These are phyloP conservation scores for Sterna hirundo DNA, from an alignment of 2,113 vertebrate genomes.

Conservation along the genomic window DNA sequence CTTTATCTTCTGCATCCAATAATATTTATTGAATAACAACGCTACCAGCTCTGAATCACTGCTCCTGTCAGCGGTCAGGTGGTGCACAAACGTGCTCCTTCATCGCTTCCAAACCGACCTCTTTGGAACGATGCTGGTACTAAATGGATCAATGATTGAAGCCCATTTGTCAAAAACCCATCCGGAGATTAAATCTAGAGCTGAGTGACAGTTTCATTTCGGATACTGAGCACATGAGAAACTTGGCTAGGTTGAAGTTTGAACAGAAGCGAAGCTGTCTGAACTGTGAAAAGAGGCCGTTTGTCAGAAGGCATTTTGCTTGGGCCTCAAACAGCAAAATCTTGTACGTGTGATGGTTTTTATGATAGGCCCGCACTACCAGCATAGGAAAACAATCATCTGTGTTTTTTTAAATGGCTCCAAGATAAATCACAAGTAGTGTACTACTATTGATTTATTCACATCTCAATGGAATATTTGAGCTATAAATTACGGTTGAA, in stretches of 20 bases:
- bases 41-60: slow-evolving; percentile 26
- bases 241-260: not conserved
- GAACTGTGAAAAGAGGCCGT: not conserved
- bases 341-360: not conserved
- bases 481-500: slow-evolving; percentile 4
- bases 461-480: slow-evolving; percentile 49
- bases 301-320: slow-evolving; percentile 40
- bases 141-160: not conserved
- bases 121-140: not conserved
- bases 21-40: not conserved
- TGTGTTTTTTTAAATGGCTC: not conserved
- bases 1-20: not conserved
- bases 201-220: slow-evolving; percentile 2
- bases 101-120: not conserved
- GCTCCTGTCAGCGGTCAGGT: not conserved
- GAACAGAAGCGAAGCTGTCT: slow-evolving; percentile 22
- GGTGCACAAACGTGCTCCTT: not conserved
- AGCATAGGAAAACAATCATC: slow-evolving; percentile 28
- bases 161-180: not conserved
- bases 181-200: not conserved
- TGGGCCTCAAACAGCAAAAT: not conserved
- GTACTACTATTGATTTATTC: slow-evolving; percentile 59
- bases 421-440: slow-evolving; percentile 50
- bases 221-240: not conserved
- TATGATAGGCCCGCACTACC: not conserved